Base-by-base conservation (phyloP, 2,888 invertebrate genomes). In the Rhorus exstirpatorius region DNA sequence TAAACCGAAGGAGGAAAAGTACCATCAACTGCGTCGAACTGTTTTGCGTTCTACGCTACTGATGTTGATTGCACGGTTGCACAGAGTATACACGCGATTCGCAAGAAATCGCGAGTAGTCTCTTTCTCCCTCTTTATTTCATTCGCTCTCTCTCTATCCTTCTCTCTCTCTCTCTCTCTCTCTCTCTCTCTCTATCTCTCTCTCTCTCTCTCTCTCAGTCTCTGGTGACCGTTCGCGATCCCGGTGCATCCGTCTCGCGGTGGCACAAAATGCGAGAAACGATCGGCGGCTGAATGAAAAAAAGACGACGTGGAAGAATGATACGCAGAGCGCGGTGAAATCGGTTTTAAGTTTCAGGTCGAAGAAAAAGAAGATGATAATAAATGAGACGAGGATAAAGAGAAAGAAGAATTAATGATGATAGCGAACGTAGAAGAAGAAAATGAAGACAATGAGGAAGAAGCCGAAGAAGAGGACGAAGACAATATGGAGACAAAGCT, bases 201-300 rank as follows among this genome's bases (percentile, higher is more conserved):
- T 75, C 24, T 55, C 41, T 55, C 17, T 41, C 8, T 41, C 14
- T 65, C 38, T 61, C 26, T 51, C 35, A 41, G 14, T 24, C 17
- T 24, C 14, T 26, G 76, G 77, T 58, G 83, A 83, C 60, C 83
- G 76, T 68, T 79, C 76, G 80, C 76, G 83, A 75, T 79, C 76
- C 65, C 82, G 79, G 75, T 67, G 78, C 79, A 76, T 65, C 75
- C 63, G 74, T 63, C 63, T 65, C 19, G 70, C 65, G 65, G 51
- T 21, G 24, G 38, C 44, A 60, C 17, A 38, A 46, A 35, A 24
- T 44, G 74, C 67, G 58, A 26, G 38, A 63, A 63, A 17, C 49
- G 19, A 78, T 75, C 82, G 70, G 67, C 67, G 74, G 71, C 44
- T 61, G 60, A 21, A 10, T 17, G 19, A 72, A 21, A 60, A 58